Evolutionary conservation across 2,113 vertebrate genomes (phyloP), one percentile per base, ranked within the genome.

Genomic region (Calidris pygmaea): DNA sequence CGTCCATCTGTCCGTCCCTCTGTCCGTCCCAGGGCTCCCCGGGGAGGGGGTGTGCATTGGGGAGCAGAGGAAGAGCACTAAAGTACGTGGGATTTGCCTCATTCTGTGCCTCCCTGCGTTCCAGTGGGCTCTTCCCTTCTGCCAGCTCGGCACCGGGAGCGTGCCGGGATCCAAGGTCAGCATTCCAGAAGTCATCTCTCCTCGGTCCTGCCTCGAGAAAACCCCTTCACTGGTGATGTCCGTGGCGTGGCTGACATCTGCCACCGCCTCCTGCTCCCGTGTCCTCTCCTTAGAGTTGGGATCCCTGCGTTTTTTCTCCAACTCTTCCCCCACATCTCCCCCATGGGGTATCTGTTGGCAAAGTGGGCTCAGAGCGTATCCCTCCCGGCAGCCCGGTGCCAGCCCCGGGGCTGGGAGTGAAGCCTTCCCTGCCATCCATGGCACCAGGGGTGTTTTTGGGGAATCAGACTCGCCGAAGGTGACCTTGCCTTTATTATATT

Each of bases 21-120:
- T 29, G 27, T 59, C 41, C 1, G 1, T 41, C 62, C 19, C 1
- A 3, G 15, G 67, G 59, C 67, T 78, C 45, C 37, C 21, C 1
- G 0, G 43, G 48, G 47, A 59, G 39, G 47, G 34, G 68, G 55
- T 55, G 2, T 26, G 56, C 1, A 1, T 17, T 15, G 47, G 41
- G 47, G 34, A 78, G 67, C 73, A 7, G 52, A 16, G 50, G 26
- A 5, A 5, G 27, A 34, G 5, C 48, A 41, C 47, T 55, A 2
- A 17, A 15, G 23, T 2, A 13, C 1, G 0, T 0, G 0, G 32
- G 8, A 4, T 18, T 20, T 20, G n/a, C 58, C 26, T 22, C 7
- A 1, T 34, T 60, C 66, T 27, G 32, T 72, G 14, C 20, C 52
- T 76, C 26, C 24, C 32, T 5, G 14, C 0, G 1, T 60, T 26